Base-by-base conservation (phyloP, 2,888 invertebrate genomes). In the Polydrusus cervinus region DNA sequence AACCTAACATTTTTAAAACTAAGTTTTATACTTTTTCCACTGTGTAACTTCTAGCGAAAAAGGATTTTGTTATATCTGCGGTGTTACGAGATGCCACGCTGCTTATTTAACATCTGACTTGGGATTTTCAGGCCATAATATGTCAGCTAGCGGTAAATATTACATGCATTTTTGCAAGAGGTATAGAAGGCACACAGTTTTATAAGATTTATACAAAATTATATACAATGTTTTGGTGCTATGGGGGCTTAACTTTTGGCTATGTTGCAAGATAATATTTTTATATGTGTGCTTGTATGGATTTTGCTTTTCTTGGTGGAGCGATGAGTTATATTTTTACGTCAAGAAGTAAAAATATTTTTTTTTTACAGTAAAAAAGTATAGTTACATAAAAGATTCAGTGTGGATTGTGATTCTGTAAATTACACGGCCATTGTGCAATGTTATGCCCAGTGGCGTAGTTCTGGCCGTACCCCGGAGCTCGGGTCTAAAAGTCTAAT, bases 91-190 rank as follows among this genome's bases (percentile, higher is more conserved):
- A 55, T 34, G 34, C 14, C 30, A 14, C 8, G 34, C 25, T 30
- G 55, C 55, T 55, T 55, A 9, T 55, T 55, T 55, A 55, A 30
- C 55, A 55, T 55, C 1, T 55, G 55, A 55, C 14, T 5, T n/a
- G 55, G 34, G 55, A 55, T 55, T 55, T 55, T 55, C 30, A 34
- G 34, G 30, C 34, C 30, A 51, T 55, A 55, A 34, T 14, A 30
- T 55, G 55, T 55, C 55, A 55, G 34, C 34, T 1, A 14, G 10
- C 34, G 18, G 34, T 55, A 55, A 55, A 55, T 55, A 55, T 55
- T 34, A 34, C n/a, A 34, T 55, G 55, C 55, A 34, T 55, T 55
- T 34, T 55, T n/a, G 53, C 53, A 55, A n/a, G 11, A 30, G 53
- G 25, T 55, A 34, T 34, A n/a, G 30, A 55, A n/a, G 53, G 18